Conservation (phyloP, 2,888 invertebrate species). For the Epinotia demarniana region DNA sequence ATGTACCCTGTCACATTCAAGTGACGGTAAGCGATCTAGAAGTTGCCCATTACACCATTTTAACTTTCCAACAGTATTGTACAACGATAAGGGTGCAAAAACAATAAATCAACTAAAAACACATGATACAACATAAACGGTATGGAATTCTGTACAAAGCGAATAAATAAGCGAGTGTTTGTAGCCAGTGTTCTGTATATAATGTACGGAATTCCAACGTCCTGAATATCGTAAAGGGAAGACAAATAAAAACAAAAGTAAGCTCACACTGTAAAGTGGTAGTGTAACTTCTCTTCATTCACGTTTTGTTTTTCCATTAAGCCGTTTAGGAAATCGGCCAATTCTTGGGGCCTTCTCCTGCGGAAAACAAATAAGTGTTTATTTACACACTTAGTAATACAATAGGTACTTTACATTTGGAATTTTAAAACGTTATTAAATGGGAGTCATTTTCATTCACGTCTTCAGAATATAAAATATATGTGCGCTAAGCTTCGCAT, state of each 20-base stretch:
- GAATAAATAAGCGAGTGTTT: not conserved
- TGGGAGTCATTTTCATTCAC: constrained; percentile 5
- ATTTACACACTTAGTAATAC: constrained; percentile 28
- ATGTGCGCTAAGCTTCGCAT: constrained; percentile 9
- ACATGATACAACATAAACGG: constrained; percentile 30
- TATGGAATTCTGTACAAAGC: constrained; percentile 54
- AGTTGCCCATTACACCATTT: not conserved
- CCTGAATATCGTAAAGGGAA: constrained; percentile 51
- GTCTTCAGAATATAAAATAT: not conserved
- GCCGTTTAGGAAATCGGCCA: constrained; percentile 83
- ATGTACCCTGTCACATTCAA: too few species aligned
- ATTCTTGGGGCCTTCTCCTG: constrained; percentile 83
- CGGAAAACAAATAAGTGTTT: constrained; percentile 72
- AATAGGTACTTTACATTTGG: not conserved
- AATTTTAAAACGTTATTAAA: not conserved
- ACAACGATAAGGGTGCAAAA: constrained; percentile 17
- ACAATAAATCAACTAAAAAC: constrained; percentile 28
- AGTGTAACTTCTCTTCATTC: constrained; percentile 81
- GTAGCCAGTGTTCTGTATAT: not conserved
- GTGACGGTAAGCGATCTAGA: not conserved
- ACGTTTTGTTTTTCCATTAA: constrained; percentile 77
- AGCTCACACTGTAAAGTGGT: constrained; percentile 85
- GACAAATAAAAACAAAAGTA: constrained; percentile 66
- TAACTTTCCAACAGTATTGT: not conserved
- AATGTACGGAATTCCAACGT: constrained; percentile 58